phyloP scores from a whole-genome alignment of 1,140 invertebrate genomes.

The Macrobrachium rosenbergii region DNA sequence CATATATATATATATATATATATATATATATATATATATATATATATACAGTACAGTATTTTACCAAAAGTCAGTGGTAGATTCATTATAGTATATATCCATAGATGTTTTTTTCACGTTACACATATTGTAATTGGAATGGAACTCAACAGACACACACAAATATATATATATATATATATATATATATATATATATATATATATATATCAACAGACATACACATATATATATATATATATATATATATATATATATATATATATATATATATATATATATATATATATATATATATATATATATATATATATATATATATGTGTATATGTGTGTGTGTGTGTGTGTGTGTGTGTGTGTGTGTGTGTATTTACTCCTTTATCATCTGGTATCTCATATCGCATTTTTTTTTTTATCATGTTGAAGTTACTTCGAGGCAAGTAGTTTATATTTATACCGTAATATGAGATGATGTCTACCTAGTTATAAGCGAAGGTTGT shows the following conservation, averaged over 20 bases:
- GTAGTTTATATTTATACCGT: too few species aligned
- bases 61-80: too few species aligned
- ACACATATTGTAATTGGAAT: too few species aligned
- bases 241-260: not conserved
- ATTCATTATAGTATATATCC: too few species aligned
- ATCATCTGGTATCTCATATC: not conserved
- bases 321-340: not conserved
- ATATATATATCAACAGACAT: not conserved
- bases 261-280: not conserved
- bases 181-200: constrained; percentile 11
- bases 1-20: not conserved
- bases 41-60: too few species aligned
- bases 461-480: too few species aligned
- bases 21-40: not conserved
- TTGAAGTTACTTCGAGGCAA: too few species aligned
- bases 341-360: constrained; percentile 1
- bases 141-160: too few species aligned
- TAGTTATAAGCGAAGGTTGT: too few species aligned
- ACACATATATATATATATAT: not conserved
- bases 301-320: constrained; percentile 13
- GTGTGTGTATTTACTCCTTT: not conserved
- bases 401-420: too few species aligned
- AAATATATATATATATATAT: constrained; percentile 19
- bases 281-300: constrained; percentile 22
- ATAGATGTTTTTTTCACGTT: too few species aligned